Conservation (phyloP, 2,888 invertebrate genomes). For the Dinocampus coccinellae region DNA sequence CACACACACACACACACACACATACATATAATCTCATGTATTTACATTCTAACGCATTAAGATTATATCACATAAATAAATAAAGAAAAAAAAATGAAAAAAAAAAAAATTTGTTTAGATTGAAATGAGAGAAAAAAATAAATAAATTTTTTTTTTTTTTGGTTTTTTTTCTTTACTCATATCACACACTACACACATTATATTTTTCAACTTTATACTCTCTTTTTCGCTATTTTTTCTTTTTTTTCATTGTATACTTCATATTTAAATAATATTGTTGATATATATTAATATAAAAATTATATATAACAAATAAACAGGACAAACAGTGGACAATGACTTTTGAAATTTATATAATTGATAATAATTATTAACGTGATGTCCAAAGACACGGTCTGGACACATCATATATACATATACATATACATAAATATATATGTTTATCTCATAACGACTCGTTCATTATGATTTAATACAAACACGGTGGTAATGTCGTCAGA, state of each 20-base stretch:
- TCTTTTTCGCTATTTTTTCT: no score
- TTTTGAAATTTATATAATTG: background rate
- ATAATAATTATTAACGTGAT: background rate
- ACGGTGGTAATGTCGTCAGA: conserved; percentile 69
- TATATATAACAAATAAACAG: background rate
- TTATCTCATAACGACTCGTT: conserved; percentile 66
- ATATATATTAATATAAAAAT: no score
- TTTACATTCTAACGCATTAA: background rate
- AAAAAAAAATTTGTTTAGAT: background rate
- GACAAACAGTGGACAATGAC: conserved; percentile 28
- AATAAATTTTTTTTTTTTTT: no score
- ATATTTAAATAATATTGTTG: no score
- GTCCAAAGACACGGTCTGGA: background rate
- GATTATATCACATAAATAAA: background rate
- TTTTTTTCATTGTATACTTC: no score
- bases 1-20: background rate
- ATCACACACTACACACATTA: background rate
- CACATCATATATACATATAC: background rate
- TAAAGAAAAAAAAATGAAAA: background rate
- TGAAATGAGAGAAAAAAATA: background rate
- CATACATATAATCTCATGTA: no score
- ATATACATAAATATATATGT: background rate
- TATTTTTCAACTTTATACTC: no score
- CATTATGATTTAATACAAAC: conserved; percentile 70
- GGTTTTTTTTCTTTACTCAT: background rate